phyloP scores from a whole-genome alignment of 2,888 invertebrate species.

The Calameuta filiformis region DNA sequence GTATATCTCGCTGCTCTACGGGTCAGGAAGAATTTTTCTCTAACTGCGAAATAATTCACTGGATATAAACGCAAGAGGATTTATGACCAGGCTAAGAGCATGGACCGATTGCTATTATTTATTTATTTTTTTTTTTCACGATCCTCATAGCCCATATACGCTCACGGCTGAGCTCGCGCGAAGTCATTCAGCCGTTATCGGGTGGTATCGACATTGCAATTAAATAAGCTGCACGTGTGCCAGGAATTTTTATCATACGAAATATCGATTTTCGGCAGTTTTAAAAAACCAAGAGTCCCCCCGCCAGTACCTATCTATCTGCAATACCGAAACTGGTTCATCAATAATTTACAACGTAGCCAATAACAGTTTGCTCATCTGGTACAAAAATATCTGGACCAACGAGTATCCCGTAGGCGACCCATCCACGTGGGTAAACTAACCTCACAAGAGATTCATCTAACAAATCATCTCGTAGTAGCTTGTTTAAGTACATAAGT shows the following conservation, averaged over 20 bases:
- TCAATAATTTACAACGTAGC: not conserved
- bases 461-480: not conserved
- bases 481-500: not conserved
- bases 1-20: conserved; percentile 15
- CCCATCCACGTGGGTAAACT: not conserved
- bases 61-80: not conserved
- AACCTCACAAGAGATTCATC: not conserved
- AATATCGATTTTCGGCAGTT: not conserved
- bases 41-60: conserved; percentile 1
- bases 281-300: not conserved
- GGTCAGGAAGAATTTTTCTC: not conserved
- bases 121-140: not conserved
- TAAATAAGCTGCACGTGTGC: not conserved
- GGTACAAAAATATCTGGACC: not conserved
- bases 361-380: not conserved
- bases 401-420: not conserved
- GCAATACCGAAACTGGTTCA: not conserved
- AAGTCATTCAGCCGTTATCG: not conserved
- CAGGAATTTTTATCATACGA: not conserved
- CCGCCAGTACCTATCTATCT: not conserved
- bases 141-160: not conserved
- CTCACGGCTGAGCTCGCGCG: not conserved
- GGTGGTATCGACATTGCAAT: not conserved
- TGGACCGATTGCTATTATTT: not conserved
- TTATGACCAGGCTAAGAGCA: not conserved